Evolutionary conservation across 2,888 invertebrate genomes (phyloP).

Genomic region (Oscheius sp.): DNA sequence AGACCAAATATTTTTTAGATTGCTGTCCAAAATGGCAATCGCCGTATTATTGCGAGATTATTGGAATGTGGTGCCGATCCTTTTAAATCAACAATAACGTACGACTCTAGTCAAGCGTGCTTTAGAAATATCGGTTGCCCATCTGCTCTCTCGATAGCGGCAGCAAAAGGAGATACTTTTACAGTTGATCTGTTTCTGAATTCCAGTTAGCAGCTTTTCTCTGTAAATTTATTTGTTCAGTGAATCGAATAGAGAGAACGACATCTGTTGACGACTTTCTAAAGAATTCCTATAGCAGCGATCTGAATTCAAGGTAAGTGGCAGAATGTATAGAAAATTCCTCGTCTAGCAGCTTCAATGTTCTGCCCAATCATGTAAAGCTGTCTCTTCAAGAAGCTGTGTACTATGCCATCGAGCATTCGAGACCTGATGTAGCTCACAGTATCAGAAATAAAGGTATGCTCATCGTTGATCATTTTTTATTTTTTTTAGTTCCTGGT

Average conservation of each 20-base stretch:
- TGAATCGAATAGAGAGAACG: background rate
- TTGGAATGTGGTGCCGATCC: conserved; percentile 87
- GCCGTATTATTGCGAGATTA: conserved; percentile 83
- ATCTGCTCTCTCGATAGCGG: conserved; percentile 87
- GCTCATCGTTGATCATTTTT: background rate
- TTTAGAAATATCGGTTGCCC: conserved; percentile 77
- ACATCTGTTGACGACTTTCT: conserved; percentile 26
- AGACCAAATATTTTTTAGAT: conserved; percentile 29
- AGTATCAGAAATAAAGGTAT: conserved; percentile 82
- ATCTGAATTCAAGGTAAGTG: background rate
- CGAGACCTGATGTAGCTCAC: conserved; percentile 87
- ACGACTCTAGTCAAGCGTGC: conserved; percentile 40
- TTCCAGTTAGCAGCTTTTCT: conserved; percentile 21
- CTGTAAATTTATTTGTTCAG: too few relatives aligned
- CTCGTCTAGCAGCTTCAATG: conserved; percentile 25
- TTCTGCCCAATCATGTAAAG: conserved; percentile 25
- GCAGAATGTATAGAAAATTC: background rate
- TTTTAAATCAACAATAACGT: conserved; percentile 81
- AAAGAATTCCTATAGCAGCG: background rate
- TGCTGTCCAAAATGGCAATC: conserved; percentile 60
- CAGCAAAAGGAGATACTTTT: conserved; percentile 83
- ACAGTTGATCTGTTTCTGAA: conserved; percentile 11
- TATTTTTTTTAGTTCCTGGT: conserved; percentile 70
- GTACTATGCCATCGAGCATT: conserved; percentile 91
- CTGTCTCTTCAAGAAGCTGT: conserved; percentile 79